Evolutionary conservation across 2,113 vertebrate genomes (phyloP), one percentile per base, ranked within the genome.

Genomic region (Centrocercus urophasianus): DNA sequence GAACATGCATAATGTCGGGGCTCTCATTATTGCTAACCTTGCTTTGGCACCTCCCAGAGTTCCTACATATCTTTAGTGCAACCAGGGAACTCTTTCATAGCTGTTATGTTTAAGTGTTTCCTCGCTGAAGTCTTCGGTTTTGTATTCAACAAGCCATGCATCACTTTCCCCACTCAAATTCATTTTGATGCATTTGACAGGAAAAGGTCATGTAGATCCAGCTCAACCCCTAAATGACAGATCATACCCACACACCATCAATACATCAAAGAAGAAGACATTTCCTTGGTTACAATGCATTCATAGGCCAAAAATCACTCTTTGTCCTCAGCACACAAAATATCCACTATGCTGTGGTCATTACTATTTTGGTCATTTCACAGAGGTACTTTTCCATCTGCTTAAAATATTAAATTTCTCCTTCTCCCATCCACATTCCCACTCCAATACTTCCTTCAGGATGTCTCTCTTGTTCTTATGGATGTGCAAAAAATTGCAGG

Each of bases 181-280:
- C 21, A 61, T 82, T 90, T 67, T 75, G 66, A 54, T 86, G 82
- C 59, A 32, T 88, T 94, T 93, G 91, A 79, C 59, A 95, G 84
- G 93, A 88, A 94, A 96, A 96, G 95, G 94, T 93, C 95, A 92
- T 3, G 3, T 25, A 88, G 43, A 88, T 90, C 73, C 76, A 93
- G 79, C 88, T 91, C 86, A 95, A 88, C 76, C 88, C 70, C 42
- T 84, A 75, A 90, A 81, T 92, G 92, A 96, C 91, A 90, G 89
- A 92, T 89, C 70, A 84, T 90, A 83, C 94, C 83, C 89, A 88
- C 89, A 93, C 83, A 89, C 61, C 76, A 85, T 79, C 94, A 90
- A 54, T 94, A 89, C 66, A 90, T 90, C 77, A 93, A 84, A 73
- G 7, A 73, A n/a, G 16, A 92, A 92, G 83, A 87, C 34, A 96